phyloP scores from a whole-genome alignment of 2,113 vertebrate species.

The Lagenorhynchus albirostris region DNA sequence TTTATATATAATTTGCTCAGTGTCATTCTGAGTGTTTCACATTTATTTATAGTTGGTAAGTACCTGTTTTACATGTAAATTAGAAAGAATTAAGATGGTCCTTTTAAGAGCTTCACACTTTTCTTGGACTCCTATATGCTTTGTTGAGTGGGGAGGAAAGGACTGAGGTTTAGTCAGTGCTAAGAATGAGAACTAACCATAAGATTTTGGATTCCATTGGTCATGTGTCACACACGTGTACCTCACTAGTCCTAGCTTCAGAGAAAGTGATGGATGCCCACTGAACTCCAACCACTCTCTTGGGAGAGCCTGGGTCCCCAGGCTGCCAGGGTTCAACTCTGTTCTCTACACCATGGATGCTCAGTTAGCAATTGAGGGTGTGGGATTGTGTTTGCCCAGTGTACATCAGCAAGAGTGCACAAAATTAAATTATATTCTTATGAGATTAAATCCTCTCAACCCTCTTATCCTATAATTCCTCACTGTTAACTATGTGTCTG shows the following conservation, averaged over 20 bases:
- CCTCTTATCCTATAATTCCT: neutral
- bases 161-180: neutral
- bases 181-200: neutral
- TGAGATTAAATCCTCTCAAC: neutral
- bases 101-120: neutral
- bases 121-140: neutral
- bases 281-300: neutral
- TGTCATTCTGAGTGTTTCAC: neutral
- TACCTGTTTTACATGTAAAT: neutral
- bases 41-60: conserved; percentile 4
- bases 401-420: neutral
- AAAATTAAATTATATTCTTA: neutral
- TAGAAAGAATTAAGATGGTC: neutral
- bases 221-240: neutral
- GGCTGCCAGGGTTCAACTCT: neutral
- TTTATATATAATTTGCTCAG: neutral
- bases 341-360: neutral
- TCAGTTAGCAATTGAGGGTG: neutral
- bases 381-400: neutral
- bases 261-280: neutral
- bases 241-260: neutral
- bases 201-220: neutral
- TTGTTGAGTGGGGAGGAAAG: neutral
- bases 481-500: neutral
- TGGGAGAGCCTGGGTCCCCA: neutral